Percentiles rank a stretch among this genome's conserved stretches.
Evolutionary conservation across 1,140 invertebrate genomes (phyloP).

Genomic region (Heliconius eleuchia): DNA sequence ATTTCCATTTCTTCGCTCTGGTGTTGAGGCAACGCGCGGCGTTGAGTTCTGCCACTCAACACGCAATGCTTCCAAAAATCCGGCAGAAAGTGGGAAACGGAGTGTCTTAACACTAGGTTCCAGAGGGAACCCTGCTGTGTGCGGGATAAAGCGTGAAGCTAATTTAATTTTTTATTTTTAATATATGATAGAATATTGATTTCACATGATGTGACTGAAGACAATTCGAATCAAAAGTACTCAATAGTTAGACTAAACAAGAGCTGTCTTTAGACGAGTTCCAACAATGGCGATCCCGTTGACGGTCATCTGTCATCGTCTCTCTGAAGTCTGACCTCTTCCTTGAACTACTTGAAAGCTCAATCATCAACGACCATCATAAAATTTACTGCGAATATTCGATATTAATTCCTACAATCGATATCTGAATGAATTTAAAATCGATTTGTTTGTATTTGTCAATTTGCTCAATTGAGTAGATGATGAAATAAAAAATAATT

Average conservation of each 20-base stretch:
- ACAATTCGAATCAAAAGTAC: background rate
- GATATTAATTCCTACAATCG: constrained; percentile 30
- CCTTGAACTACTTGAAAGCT: constrained; percentile 19
- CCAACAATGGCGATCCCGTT: background rate
- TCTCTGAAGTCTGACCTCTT: constrained; percentile 5
- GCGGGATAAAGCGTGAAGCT: no score
- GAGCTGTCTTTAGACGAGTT: background rate
- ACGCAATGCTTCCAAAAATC: no score
- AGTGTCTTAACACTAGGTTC: no score
- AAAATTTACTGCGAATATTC: constrained; percentile 30
- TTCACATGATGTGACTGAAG: no score
- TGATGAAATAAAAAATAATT: background rate
- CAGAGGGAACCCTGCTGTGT: no score
- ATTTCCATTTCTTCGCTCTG: no score
- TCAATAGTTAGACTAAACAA: background rate
- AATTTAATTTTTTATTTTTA: no score
- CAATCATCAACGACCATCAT: constrained; percentile 18
- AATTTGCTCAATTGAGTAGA: background rate
- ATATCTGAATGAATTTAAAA: constrained; percentile 19
- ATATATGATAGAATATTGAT: no score
- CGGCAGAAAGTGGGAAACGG: no score
- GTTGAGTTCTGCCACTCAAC: no score
- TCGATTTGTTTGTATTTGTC: constrained; percentile 23
- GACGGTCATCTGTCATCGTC: background rate
- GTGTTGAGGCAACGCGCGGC: no score